Evolutionary conservation across 2,113 vertebrate species (phyloP).

Genomic region (Azemiops feae): DNA sequence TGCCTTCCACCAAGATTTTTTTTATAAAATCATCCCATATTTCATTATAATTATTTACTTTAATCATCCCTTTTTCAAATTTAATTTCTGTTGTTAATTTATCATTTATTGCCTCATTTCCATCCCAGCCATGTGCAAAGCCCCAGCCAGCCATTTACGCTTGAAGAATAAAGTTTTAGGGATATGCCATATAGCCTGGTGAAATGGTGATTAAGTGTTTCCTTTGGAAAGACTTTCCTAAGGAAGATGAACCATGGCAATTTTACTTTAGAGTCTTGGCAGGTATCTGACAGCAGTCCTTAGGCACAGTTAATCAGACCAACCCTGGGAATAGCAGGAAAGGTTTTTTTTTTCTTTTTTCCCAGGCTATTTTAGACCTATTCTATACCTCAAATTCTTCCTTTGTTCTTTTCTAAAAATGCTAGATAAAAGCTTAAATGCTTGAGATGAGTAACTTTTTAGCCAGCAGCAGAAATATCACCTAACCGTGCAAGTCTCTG

Average conservation of each 20-base stretch:
- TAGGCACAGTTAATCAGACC: neutral
- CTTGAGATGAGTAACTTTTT: neutral
- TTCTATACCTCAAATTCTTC: neutral
- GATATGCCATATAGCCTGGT: neutral
- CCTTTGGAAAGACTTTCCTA: neutral
- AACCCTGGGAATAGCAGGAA: neutral
- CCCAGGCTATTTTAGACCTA: neutral
- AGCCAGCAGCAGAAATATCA: neutral
- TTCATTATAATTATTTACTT: too few species aligned
- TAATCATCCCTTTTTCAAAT: too few species aligned
- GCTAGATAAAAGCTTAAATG: too few species aligned
- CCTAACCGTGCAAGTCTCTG: neutral
- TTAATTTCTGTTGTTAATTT: too few species aligned
- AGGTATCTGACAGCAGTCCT: neutral
- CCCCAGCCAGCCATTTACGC: constrained; percentile 4
- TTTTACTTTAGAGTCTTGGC: neutral
- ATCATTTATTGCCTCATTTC: constrained; percentile 35
- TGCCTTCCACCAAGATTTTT: too few species aligned
- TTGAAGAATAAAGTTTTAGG: constrained; percentile 19
- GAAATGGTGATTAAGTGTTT: neutral
- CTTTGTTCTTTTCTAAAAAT: neutral
- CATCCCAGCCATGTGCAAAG: neutral
- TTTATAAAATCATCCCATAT: too few species aligned
- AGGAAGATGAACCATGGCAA: neutral
- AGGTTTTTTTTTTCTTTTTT: neutral